Percentiles rank a stretch among this genome's conserved stretches.
Conservation (phyloP, 2,113 vertebrate species). For the Paedocypris sp. region DNA sequence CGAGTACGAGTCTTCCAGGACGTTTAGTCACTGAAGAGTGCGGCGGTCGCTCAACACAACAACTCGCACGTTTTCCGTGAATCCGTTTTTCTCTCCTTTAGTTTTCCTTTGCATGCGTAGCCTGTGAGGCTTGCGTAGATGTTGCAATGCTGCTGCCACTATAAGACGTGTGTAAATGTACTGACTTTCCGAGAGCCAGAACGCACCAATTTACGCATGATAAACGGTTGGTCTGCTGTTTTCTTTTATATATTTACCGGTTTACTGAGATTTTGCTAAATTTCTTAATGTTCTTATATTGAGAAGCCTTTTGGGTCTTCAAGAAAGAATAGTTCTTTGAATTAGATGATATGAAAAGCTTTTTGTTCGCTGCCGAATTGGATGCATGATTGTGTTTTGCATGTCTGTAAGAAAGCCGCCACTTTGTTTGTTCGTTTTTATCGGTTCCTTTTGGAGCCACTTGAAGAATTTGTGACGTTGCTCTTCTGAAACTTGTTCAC, state of each 20-base stretch:
- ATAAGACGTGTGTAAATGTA: slow-evolving; percentile 32
- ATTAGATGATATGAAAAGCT: slow-evolving; percentile 50
- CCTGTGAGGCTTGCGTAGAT: slow-evolving; percentile 59
- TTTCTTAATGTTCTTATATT: slow-evolving; percentile 87
- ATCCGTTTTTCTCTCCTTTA: slow-evolving; percentile 54
- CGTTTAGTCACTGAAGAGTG: slow-evolving; percentile 72
- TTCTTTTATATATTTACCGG: slow-evolving; percentile 81
- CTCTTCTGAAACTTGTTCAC: slow-evolving; percentile 31
- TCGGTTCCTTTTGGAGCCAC: slow-evolving; percentile 48
- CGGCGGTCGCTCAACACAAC: slow-evolving; percentile 40
- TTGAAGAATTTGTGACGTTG: neutral
- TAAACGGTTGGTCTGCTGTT: slow-evolving; percentile 59
- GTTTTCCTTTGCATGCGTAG: slow-evolving; percentile 81
- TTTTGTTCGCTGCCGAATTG: slow-evolving; percentile 46
- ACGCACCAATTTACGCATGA: slow-evolving; percentile 73
- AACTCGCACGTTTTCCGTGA: slow-evolving; percentile 68
- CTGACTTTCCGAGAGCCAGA: slow-evolving; percentile 52
- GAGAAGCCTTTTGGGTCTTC: slow-evolving; percentile 81
- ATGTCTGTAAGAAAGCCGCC: slow-evolving; percentile 73
- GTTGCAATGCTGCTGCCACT: slow-evolving; percentile 54
- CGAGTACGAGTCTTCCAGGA: slow-evolving; percentile 86
- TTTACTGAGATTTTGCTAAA: slow-evolving; percentile 89
- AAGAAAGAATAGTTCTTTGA: slow-evolving; percentile 61
- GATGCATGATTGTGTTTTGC: slow-evolving; percentile 91
- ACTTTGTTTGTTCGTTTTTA: slow-evolving; percentile 61